Percentiles rank a stretch among this genome's conserved stretches.
Evolutionary conservation across 2,113 vertebrate species (phyloP).

Genomic region (Azemiops feae): DNA sequence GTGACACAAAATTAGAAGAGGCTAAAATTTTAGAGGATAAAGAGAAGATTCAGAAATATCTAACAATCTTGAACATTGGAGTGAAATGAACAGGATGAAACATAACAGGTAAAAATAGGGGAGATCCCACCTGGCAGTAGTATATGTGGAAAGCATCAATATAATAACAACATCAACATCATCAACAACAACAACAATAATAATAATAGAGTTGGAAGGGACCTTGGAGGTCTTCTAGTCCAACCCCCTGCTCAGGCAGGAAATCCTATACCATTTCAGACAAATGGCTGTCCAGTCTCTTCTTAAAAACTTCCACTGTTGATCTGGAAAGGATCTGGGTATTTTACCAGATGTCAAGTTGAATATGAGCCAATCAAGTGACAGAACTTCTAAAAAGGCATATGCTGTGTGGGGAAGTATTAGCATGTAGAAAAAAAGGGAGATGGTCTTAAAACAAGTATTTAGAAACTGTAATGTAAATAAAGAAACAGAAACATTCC

Average conservation of each 20-base stretch:
- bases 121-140: neutral
- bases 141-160: neutral
- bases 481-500: neutral
- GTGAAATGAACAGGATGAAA: neutral
- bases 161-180: too few species aligned
- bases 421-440: neutral
- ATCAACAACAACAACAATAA: too few species aligned
- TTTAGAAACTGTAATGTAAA: neutral
- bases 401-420: neutral
- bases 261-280: too few species aligned
- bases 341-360: neutral
- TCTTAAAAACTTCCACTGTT: too few species aligned
- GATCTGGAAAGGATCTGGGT: neutral
- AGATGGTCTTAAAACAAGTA: neutral
- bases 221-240: too few species aligned
- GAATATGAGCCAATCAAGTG: neutral
- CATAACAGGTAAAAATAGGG: neutral
- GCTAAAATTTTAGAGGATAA: neutral
- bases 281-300: too few species aligned
- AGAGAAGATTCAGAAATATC: neutral
- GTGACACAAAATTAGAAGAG: neutral
- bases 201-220: too few species aligned
- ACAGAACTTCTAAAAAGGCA: neutral
- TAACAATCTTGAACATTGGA: neutral
- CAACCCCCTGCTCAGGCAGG: too few species aligned